A percentile compares a stretch with the other conserved stretches of the same genome.
Conservation (phyloP, 2,113 vertebrate species). For the Hyperoodon ampullatus region DNA sequence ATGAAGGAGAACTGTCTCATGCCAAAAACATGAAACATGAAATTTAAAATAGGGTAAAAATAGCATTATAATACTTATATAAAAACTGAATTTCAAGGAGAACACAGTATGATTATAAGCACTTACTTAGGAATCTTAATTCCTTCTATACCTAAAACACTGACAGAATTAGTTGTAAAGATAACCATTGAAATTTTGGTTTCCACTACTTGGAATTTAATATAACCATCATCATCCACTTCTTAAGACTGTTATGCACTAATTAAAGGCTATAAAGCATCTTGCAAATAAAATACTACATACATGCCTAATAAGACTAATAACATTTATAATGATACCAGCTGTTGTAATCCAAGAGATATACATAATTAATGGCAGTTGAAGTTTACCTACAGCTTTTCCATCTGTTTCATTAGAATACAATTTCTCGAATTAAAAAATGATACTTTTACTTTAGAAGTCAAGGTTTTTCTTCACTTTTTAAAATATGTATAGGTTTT, state of each 20-base stretch:
- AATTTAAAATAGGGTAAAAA: neutral
- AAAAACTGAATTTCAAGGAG: neutral
- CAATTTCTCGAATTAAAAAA: slow-evolving; percentile 57
- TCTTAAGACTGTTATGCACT: slow-evolving; percentile 41
- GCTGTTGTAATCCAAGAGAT: slow-evolving; percentile 76
- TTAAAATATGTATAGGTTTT: neutral
- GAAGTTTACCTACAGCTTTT: slow-evolving; percentile 73
- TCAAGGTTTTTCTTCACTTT: neutral
- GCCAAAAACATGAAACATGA: neutral
- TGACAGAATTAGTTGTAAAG: neutral
- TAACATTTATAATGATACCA: slow-evolving; percentile 73
- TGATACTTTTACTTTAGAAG: neutral
- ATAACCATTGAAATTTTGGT: neutral
- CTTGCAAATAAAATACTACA: slow-evolving; percentile 68
- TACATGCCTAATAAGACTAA: slow-evolving; percentile 72
- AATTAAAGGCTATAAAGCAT: slow-evolving; percentile 59
- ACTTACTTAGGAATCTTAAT: neutral
- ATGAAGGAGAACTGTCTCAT: neutral
- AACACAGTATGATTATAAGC: neutral
- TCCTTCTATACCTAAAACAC: neutral
- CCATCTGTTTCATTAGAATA: slow-evolving; percentile 76
- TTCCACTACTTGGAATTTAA: neutral
- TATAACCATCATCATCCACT: neutral
- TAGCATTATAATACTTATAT: neutral
- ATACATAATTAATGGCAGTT: slow-evolving; percentile 78